These are phyloP conservation scores for Pteruthius melanotis DNA, from an alignment of 2,113 vertebrate species.

Conservation along the genomic window DNA sequence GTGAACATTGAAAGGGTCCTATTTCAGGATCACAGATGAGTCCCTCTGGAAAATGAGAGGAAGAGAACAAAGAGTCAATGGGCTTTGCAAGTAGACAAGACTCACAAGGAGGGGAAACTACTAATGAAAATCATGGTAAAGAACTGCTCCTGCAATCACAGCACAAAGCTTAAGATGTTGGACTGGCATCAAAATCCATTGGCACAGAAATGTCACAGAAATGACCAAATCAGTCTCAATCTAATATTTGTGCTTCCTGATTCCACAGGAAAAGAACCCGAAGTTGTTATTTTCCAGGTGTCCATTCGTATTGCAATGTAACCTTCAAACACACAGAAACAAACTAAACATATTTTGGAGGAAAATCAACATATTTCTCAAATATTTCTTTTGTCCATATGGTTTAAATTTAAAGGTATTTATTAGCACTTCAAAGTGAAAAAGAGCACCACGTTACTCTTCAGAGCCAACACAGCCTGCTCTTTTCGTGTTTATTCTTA, in stretches of 20 bases:
- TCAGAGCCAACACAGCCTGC: not conserved
- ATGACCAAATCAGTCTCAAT: not conserved
- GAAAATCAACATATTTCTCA: not conserved
- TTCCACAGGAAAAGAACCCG: not conserved
- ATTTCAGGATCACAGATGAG: not conserved
- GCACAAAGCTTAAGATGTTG: not conserved
- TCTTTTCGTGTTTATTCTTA: not conserved
- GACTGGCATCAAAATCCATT: not conserved
- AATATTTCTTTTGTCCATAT: not conserved
- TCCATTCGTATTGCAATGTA: not conserved
- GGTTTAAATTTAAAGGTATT: not conserved
- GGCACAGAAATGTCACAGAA: not conserved
- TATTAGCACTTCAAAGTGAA: not conserved
- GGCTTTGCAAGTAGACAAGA: not conserved
- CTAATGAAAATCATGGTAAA: not conserved
- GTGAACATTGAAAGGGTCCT: not conserved
- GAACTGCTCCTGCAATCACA: not conserved
- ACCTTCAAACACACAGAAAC: not conserved
- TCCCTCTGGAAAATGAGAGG: not conserved
- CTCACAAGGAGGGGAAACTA: not conserved
- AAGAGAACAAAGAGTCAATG: not conserved
- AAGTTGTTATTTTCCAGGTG: not conserved
- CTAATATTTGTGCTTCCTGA: rapidly evolving
- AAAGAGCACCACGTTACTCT: not conserved
- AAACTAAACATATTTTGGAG: not conserved